Percentiles rank a stretch among this genome's conserved stretches.
These are phyloP conservation scores for Todus mexicanus DNA, from an alignment of 2,797 vertebrate species.

Conservation along the genomic window DNA sequence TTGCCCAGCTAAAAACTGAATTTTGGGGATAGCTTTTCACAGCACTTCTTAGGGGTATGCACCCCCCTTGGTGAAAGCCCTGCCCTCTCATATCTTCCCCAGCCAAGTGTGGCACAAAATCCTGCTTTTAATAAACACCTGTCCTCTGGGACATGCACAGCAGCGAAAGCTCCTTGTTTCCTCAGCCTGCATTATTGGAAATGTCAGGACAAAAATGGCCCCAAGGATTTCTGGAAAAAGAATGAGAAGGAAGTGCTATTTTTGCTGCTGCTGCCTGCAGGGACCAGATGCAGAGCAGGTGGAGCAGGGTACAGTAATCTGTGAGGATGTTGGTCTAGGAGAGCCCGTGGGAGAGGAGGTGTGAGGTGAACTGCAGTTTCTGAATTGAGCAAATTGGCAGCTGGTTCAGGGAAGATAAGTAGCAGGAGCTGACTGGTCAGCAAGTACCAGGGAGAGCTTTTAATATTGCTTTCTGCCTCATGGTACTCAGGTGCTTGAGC, in stretches of 20 bases:
- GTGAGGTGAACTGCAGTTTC: neutral
- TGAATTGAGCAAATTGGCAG: neutral
- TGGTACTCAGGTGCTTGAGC: neutral
- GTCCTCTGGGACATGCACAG: neutral
- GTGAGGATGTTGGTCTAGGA: neutral
- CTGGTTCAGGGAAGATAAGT: neutral
- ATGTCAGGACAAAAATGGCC: conserved; percentile 10
- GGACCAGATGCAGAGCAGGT: neutral
- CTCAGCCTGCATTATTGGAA: conserved; percentile 11
- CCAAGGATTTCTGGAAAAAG: conserved; percentile 14
- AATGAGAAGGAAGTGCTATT: conserved; percentile 24
- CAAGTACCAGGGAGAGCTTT: neutral
- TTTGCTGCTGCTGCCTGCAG: neutral
- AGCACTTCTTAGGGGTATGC: neutral
- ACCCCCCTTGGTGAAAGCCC: neutral
- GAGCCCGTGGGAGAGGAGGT: neutral
- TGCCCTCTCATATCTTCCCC: neutral
- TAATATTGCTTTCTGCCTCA: neutral
- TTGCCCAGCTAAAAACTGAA: neutral
- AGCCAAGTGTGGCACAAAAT: neutral
- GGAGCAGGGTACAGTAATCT: neutral
- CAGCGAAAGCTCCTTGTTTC: conserved; percentile 20
- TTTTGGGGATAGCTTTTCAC: neutral
- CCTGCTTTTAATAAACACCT: neutral
- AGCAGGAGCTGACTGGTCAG: neutral